Evolutionary conservation across 2,888 invertebrate genomes (phyloP), one percentile per base, ranked within the genome.

Genomic region (Trichopoda pennipes): DNA sequence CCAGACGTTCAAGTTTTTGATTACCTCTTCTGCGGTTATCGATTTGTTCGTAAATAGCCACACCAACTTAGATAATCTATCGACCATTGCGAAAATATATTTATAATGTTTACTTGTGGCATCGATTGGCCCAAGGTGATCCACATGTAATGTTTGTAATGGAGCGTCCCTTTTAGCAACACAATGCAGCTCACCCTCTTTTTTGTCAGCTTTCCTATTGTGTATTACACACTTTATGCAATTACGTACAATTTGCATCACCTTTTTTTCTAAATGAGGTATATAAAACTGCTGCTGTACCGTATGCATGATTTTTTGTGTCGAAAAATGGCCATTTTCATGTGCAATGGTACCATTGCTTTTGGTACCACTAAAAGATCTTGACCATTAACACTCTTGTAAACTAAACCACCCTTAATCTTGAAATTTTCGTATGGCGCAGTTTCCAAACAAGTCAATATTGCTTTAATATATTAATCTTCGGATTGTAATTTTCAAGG

Each of bases 241-340:
- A 8, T 38, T 12, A 38, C 12, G 10, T 38, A 38, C 7, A 6
- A 38, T 12, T 12, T 38, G 38, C 7, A 38, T 2, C 1, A 44
- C 12, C 12, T 38, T 38, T 3, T 38, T 38, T 7, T 38, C 38
- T 12, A 38, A 38, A 12, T 38, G 38, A 38, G 38, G 12, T 1
- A 38, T 38, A 12, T 38, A 85, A 53, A 74, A 84, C 3, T 66
- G 23, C 28, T 75, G 73, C 23, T 66, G 69, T 10, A 84, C 68
- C 1, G 44, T 14, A 19, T 78, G 80, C 44, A 63, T 63, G 1
- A 79, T 73, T 44, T 80, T 77, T 32, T 72, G 55, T 12, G 35
- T 12, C 14, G 63, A 47, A 70, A 76, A 81, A 23, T 84, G 76
- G 4, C 81, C 82, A 21, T 60, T 70, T 10, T 84, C 73, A 32